Conservation (phyloP, 2,888 invertebrate species). For the Leucoma salicis region DNA sequence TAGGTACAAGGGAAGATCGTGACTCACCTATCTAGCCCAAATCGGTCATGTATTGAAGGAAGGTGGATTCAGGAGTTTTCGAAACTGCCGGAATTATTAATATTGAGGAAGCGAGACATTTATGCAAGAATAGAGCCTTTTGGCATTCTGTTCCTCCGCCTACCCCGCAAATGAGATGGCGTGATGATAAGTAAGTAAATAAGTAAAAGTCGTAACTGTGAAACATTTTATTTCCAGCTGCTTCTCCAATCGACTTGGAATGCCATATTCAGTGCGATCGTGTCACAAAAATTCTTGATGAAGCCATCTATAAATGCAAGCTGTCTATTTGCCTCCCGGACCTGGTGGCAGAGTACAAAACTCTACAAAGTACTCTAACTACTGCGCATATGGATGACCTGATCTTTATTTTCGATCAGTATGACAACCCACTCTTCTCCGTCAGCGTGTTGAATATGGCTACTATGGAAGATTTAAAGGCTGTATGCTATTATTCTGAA, state of each 20-base stretch:
- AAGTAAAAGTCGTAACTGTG: too few relatives aligned
- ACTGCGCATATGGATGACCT: conserved; percentile 64
- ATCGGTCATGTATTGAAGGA: too few relatives aligned
- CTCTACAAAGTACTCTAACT: conserved; percentile 49
- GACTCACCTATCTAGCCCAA: too few relatives aligned
- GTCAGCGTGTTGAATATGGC: conserved; percentile 59
- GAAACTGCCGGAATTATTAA: too few relatives aligned
- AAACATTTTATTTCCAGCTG: conserved; percentile 38
- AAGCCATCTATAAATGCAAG: conserved; percentile 70
- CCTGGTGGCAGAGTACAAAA: conserved; percentile 61
- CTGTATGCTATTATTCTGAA: too few relatives aligned
- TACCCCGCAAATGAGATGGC: too few relatives aligned
- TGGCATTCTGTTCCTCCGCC: too few relatives aligned
- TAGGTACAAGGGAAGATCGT: too few relatives aligned
- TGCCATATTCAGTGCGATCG: conserved; percentile 79
- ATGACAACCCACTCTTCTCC: conserved; percentile 65
- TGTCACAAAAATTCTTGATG: conserved; percentile 76
- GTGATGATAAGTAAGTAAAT: too few relatives aligned
- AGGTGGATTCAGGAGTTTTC: too few relatives aligned
- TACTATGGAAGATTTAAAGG: conserved; percentile 66
- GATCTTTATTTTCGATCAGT: conserved; percentile 69
- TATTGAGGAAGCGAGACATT: too few relatives aligned
- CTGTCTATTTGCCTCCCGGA: conserved; percentile 64
- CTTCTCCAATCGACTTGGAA: conserved; percentile 75
- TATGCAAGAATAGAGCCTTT: too few relatives aligned